These are phyloP conservation scores for Malurus melanocephalus DNA, from an alignment of 2,113 vertebrate genomes.

Conservation along the genomic window DNA sequence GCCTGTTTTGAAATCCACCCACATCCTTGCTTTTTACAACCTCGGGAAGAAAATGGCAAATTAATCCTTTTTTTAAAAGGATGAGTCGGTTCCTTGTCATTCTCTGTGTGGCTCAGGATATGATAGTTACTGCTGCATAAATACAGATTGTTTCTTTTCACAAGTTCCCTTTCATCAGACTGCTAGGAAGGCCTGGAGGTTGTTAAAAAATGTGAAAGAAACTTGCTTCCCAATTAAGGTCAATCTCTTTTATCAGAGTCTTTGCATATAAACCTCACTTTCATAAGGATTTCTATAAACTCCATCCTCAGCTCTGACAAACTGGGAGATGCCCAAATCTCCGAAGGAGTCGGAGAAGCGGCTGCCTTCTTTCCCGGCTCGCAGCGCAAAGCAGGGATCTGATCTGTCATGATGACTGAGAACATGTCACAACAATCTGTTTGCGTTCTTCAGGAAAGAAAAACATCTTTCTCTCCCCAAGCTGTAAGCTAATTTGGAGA, in stretches of 20 bases:
- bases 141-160: constrained; percentile 50
- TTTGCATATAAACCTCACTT: constrained; percentile 50
- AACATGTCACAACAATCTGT: constrained; percentile 77
- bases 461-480: constrained; percentile 72
- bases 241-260: constrained; percentile 51
- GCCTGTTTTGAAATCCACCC: constrained; percentile 35
- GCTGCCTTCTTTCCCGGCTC: constrained; percentile 33
- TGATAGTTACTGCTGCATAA: constrained; percentile 50
- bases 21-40: constrained; percentile 39
- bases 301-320: constrained; percentile 44
- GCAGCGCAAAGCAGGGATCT: constrained; percentile 44
- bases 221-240: constrained; percentile 53
- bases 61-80: constrained; percentile 44
- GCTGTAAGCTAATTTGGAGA: constrained; percentile 75
- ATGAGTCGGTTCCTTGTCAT: constrained; percentile 45
- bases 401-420: constrained; percentile 77
- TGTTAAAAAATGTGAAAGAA: constrained; percentile 48
- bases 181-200: constrained; percentile 44
- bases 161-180: constrained; percentile 46
- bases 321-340: constrained; percentile 51
- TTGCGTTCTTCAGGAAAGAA: constrained; percentile 71
- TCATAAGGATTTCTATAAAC: constrained; percentile 56
- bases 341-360: constrained; percentile 45
- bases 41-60: constrained; percentile 24
- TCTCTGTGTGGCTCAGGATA: not conserved